A percentile compares a stretch with the other conserved stretches of the same genome.
These are phyloP conservation scores for Intellagama lesueurii DNA, from an alignment of 2,797 vertebrate genomes.

Conservation along the genomic window DNA sequence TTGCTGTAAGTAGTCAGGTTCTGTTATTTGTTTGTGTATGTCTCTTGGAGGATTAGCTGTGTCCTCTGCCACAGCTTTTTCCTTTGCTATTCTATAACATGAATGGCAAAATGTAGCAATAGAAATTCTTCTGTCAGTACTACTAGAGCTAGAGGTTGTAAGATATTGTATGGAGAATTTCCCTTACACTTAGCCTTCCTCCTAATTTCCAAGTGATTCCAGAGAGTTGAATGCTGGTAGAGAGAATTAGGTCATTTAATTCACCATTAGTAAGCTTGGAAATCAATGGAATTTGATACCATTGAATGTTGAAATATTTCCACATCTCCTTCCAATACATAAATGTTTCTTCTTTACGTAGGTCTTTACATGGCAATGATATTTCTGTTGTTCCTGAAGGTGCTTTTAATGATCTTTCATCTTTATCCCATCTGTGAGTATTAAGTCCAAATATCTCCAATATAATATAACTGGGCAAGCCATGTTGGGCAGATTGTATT, in stretches of 20 bases:
- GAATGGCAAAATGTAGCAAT: neutral
- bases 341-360: constrained; percentile 63
- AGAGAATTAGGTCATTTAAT: too few relatives aligned
- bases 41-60: neutral
- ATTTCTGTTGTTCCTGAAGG: constrained; percentile 96
- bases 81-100: neutral
- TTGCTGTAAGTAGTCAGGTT: constrained; percentile 87
- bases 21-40: neutral
- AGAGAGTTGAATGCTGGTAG: neutral
- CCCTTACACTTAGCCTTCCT: neutral
- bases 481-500: too few relatives aligned
- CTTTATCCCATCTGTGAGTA: constrained; percentile 96
- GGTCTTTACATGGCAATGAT: constrained; percentile 97
- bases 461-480: neutral
- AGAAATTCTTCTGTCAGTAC: neutral
- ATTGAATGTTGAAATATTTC: neutral
- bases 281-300: neutral
- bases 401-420: constrained; percentile 93
- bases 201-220: neutral
- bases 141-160: neutral
- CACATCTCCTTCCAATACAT: neutral
- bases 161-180: neutral
- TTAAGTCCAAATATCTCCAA: neutral
- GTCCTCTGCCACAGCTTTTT: neutral
- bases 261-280: too few relatives aligned